These are phyloP conservation scores for Myotis daubentonii DNA, from an alignment of 2,797 vertebrate genomes.

Conservation along the genomic window DNA sequence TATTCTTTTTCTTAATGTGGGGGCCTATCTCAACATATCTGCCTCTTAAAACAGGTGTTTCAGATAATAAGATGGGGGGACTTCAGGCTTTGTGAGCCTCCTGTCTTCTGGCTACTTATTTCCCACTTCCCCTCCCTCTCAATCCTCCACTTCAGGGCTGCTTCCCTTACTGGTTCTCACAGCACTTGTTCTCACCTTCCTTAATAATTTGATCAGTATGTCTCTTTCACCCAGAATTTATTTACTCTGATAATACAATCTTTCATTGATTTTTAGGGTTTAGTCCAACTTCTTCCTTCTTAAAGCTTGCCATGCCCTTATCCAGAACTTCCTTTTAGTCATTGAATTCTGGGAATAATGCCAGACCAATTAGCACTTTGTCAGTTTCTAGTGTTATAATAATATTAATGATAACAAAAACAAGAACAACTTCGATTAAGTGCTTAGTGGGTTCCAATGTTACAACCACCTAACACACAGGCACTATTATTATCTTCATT, in stretches of 20 bases:
- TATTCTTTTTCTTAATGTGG: neutral
- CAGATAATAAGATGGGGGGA: neutral
- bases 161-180: neutral
- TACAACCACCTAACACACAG: neutral
- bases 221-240: neutral
- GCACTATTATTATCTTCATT: neutral
- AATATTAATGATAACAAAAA: neutral
- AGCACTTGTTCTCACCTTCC: neutral
- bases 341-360: neutral
- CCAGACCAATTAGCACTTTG: neutral
- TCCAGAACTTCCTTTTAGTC: neutral
- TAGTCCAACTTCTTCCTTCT: neutral
- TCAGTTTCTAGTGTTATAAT: conserved; percentile 12
- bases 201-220: neutral
- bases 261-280: neutral
- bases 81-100: neutral
- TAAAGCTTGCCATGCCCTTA: neutral
- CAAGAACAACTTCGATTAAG: neutral
- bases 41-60: neutral
- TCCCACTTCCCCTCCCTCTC: neutral
- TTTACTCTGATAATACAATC: neutral
- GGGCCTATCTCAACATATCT: neutral
- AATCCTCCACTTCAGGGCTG: neutral
- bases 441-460: neutral
- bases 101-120: neutral